Conservation (phyloP, 2,888 invertebrate genomes). For the Erebia ligea region DNA sequence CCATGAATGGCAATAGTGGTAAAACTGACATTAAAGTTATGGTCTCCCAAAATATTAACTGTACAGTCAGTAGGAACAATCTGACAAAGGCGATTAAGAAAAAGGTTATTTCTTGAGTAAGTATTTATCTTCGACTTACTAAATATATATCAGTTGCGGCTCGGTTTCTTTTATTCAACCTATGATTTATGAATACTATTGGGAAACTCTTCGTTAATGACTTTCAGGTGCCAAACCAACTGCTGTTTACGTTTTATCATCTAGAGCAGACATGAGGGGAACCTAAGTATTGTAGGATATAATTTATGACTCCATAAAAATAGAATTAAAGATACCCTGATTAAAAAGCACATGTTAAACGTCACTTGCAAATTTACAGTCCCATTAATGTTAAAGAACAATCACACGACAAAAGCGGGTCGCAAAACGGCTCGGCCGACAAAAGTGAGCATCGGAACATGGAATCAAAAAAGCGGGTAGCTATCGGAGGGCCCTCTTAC, state of each 20-base stretch:
- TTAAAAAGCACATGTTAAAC: constrained; percentile 10
- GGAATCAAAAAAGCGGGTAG: constrained; percentile 76
- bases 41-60: too few relatives aligned
- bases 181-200: constrained; percentile 1
- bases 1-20: too few relatives aligned
- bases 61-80: background rate
- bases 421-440: constrained; percentile 65
- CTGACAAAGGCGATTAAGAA: too few relatives aligned
- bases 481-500: constrained; percentile 68
- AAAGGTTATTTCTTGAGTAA: too few relatives aligned
- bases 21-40: too few relatives aligned
- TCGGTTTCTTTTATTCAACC: background rate
- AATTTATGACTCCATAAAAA: constrained; percentile 37
- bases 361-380: constrained; percentile 48
- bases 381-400: constrained; percentile 57
- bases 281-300: background rate
- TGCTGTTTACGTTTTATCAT: background rate
- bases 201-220: background rate
- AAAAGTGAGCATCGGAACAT: constrained; percentile 65
- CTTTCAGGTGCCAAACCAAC: background rate
- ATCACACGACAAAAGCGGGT: constrained; percentile 61
- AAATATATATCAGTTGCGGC: too few relatives aligned
- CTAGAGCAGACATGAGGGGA: background rate
- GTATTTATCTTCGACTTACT: too few relatives aligned
- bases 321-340: constrained; percentile 11